Evolutionary conservation across 2,797 vertebrate genomes (phyloP).

Genomic region (Leontopithecus rosalia): DNA sequence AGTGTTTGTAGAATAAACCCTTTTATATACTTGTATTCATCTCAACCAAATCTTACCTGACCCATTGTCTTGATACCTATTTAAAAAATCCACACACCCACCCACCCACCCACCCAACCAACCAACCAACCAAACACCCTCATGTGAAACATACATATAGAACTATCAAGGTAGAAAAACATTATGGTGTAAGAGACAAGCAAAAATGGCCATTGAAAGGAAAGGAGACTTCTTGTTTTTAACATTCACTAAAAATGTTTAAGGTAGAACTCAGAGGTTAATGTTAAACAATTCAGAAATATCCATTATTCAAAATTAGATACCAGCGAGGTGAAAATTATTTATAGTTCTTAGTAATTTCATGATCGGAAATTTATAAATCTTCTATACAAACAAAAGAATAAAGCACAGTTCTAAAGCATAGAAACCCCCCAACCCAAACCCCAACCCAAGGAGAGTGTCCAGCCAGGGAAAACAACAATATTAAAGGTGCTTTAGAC

Average conservation of each 20-base stretch:
- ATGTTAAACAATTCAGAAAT: constrained; percentile 12
- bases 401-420: not conserved
- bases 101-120: not conserved
- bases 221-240: not conserved
- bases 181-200: not conserved
- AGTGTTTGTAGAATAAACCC: not conserved
- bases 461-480: not conserved
- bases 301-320: not conserved
- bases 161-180: not conserved
- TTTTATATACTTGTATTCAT: not conserved
- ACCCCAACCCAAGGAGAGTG: not conserved
- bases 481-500: not conserved
- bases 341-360: not conserved
- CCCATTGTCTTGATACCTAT: not conserved
- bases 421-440: not conserved
- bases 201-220: not conserved
- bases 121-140: not conserved
- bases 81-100: not conserved
- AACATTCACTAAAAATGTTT: not conserved
- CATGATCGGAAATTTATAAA: not conserved
- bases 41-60: not conserved
- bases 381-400: not conserved
- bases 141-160: not conserved
- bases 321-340: not conserved
- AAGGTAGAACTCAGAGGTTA: not conserved